phyloP scores from a whole-genome alignment of 2,888 invertebrate genomes.

The Metellina segmentata region DNA sequence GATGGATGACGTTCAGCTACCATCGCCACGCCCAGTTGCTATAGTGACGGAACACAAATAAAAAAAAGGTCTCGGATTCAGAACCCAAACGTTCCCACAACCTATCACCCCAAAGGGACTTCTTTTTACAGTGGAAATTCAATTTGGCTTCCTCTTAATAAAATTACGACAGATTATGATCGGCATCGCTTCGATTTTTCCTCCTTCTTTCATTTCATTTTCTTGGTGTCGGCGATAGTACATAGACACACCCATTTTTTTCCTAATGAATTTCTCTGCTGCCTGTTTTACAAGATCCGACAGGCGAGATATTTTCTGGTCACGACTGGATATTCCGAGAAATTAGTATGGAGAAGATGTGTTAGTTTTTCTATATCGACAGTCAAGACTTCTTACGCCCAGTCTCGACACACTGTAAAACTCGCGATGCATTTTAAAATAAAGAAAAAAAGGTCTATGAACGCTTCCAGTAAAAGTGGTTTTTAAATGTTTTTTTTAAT shows the following conservation, averaged over 20 bases:
- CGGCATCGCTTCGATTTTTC: background rate
- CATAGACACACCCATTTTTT: conserved; percentile 58
- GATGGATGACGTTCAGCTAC: conserved; percentile 50
- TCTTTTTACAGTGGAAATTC: conserved; percentile 41
- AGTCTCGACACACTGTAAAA: background rate
- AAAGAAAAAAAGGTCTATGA: too few relatives aligned
- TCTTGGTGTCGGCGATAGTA: conserved; percentile 20
- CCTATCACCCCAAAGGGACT: conserved; percentile 42
- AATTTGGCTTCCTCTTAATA: conserved; percentile 60
- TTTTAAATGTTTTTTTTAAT: too few relatives aligned
- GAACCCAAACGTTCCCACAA: conserved; percentile 13
- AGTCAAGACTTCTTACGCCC: background rate
- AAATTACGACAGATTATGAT: conserved; percentile 67
- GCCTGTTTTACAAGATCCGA: background rate
- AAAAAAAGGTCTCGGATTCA: conserved; percentile 58
- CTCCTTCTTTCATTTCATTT: conserved; percentile 13
- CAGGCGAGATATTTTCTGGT: background rate
- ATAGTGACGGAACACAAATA: conserved; percentile 55
- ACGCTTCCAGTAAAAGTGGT: too few relatives aligned
- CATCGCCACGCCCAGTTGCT: conserved; percentile 59
- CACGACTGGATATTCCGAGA: background rate
- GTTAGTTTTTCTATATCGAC: background rate
- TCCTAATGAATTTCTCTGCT: background rate
- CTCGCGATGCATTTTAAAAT: background rate
- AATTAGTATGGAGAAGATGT: background rate